These are phyloP conservation scores for Chrysopa pallens DNA, from an alignment of 1,140 invertebrate genomes.

Conservation along the genomic window DNA sequence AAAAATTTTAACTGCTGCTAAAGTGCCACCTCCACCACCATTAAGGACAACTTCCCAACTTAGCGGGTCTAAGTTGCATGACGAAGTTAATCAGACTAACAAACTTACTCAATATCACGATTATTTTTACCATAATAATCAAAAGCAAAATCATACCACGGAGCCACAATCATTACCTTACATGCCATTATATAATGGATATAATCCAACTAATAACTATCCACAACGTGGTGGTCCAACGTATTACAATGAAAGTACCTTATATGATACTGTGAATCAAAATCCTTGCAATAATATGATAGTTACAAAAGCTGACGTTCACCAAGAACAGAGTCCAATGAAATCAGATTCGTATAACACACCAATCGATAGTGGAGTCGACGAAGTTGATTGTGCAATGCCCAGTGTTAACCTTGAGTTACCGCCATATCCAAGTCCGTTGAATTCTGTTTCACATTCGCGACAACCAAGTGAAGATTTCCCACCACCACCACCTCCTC, in stretches of 20 bases:
- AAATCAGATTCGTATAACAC: slow-evolving; percentile 25
- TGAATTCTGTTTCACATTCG: slow-evolving; percentile 56
- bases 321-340: slow-evolving; percentile 52
- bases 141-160: slow-evolving; percentile 25
- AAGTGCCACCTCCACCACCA: slow-evolving; percentile 72
- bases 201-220: slow-evolving; percentile 7
- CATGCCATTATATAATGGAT: slow-evolving; percentile 32
- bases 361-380: slow-evolving; percentile 29
- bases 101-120: slow-evolving; percentile 30
- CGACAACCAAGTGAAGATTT: slow-evolving; percentile 76
- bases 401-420: slow-evolving; percentile 31
- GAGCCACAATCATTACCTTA: slow-evolving; percentile 47
- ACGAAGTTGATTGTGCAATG: slow-evolving; percentile 34
- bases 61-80: slow-evolving; percentile 43
- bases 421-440: slow-evolving; percentile 62
- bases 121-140: slow-evolving; percentile 18
- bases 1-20: slow-evolving; percentile 58
- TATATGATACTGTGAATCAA: slow-evolving; percentile 10
- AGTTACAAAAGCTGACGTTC: slow-evolving; percentile 61
- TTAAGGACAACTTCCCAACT: slow-evolving; percentile 71
- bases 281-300: slow-evolving; percentile 32
- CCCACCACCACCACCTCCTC: slow-evolving; percentile 63
- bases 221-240: background rate
- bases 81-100: slow-evolving; percentile 35
- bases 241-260: slow-evolving; percentile 7